Conservation (phyloP, 2,888 invertebrate genomes). For the Thera britannica region DNA sequence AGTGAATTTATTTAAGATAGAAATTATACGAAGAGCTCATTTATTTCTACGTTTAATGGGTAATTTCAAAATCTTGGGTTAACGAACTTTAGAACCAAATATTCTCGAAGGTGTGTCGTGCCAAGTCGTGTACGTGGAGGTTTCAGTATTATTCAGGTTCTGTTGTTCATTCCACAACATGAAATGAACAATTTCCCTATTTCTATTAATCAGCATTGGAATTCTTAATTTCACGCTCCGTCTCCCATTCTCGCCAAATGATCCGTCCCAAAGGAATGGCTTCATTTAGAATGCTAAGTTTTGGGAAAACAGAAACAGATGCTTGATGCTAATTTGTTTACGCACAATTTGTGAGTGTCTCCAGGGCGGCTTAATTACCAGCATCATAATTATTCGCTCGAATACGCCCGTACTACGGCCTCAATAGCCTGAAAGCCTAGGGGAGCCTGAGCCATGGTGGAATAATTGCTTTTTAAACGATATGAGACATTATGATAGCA, state of each 20-base stretch:
- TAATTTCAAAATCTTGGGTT: no score
- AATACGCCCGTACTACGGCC: conserved; percentile 15
- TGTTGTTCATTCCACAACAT: not conserved
- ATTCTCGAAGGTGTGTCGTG: no score
- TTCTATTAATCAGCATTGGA: conserved; percentile 10
- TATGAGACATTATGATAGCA: conserved; percentile 1
- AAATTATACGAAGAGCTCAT: no score
- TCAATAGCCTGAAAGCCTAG: conserved; percentile 2
- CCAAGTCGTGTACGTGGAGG: no score
- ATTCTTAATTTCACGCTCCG: conserved; percentile 24
- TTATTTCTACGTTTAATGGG: no score
- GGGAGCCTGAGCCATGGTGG: conserved; percentile 16
- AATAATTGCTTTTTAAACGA: conserved; percentile 25
- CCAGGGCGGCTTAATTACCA: conserved; percentile 35
- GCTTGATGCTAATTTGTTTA: conserved; percentile 40
- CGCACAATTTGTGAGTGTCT: conserved; percentile 41
- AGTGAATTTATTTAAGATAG: no score
- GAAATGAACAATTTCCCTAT: not conserved
- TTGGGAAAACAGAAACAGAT: conserved; percentile 38
- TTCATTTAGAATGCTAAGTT: conserved; percentile 33
- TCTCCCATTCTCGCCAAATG: conserved; percentile 24
- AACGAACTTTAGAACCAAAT: no score
- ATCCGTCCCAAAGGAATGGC: conserved; percentile 14
- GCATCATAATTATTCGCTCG: conserved; percentile 38
- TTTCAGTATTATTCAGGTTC: no score